Evolutionary conservation across 2,113 vertebrate species (phyloP).

Genomic region (Caranx melampygus): DNA sequence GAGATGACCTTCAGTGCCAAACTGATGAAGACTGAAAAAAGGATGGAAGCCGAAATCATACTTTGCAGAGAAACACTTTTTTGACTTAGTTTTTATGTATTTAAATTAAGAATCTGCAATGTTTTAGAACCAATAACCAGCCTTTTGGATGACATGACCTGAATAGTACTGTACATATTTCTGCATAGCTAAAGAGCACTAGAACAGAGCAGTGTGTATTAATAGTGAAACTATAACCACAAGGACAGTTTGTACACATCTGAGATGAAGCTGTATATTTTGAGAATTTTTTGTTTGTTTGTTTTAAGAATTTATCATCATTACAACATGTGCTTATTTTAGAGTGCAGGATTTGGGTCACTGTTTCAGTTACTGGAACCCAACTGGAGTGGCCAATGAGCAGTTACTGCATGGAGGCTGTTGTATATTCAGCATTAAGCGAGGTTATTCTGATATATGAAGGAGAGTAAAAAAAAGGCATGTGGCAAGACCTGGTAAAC

Average conservation of each 20-base stretch:
- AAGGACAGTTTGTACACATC: not conserved
- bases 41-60: not conserved
- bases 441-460: not conserved
- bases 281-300: too few species aligned
- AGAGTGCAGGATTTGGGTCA: not conserved
- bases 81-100: too few species aligned
- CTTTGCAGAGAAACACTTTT: not conserved
- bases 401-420: not conserved
- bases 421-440: not conserved
- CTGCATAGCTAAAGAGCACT: not conserved
- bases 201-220: not conserved
- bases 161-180: not conserved
- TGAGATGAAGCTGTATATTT: too few species aligned
- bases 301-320: too few species aligned
- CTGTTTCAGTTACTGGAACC: not conserved
- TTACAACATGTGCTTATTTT: too few species aligned
- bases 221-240: not conserved
- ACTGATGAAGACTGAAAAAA: slow-evolving; percentile 3
- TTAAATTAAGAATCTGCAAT: not conserved
- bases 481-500: not conserved
- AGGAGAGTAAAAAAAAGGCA: not conserved
- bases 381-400: not conserved
- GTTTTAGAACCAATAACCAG: not conserved
- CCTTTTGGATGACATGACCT: not conserved
- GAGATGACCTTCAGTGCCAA: not conserved